Percentiles rank a stretch among this genome's conserved stretches.
These are phyloP conservation scores for Synergus umbraculus DNA, from an alignment of 2,888 invertebrate genomes.

Conservation along the genomic window DNA sequence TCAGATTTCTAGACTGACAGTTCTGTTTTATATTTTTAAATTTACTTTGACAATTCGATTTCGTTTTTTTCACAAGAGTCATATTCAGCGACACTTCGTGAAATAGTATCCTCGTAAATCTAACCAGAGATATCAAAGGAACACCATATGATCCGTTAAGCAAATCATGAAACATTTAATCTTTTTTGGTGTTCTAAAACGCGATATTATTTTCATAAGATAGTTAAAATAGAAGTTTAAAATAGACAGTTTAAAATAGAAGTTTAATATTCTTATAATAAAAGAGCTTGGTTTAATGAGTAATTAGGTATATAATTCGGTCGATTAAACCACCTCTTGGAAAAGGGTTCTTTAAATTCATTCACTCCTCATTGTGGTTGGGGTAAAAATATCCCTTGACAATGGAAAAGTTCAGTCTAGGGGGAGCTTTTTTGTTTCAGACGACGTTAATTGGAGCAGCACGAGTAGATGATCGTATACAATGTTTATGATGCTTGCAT, in stretches of 20 bases:
- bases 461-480: constrained; percentile 9
- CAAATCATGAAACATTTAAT: not conserved
- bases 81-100: not conserved
- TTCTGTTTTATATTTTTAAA: not conserved
- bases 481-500: constrained; percentile 4
- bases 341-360: constrained; percentile 13
- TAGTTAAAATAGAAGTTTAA: too few species aligned
- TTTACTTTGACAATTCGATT: not conserved
- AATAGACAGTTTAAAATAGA: too few species aligned
- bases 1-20: not conserved
- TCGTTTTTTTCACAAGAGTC: not conserved
- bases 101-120: not conserved
- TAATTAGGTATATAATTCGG: not conserved
- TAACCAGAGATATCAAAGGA: not conserved
- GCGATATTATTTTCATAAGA: not conserved
- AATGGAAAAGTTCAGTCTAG: not conserved
- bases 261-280: not conserved
- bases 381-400: not conserved
- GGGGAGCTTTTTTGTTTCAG: not conserved
- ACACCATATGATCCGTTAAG: not conserved
- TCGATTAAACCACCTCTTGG: not conserved
- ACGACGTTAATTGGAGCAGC: constrained; percentile 20
- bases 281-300: not conserved
- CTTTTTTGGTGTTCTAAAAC: not conserved
- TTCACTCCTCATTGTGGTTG: constrained; percentile 5